Evolutionary conservation across 2,113 vertebrate genomes (phyloP).

Genomic region (Cheilinus undulatus): DNA sequence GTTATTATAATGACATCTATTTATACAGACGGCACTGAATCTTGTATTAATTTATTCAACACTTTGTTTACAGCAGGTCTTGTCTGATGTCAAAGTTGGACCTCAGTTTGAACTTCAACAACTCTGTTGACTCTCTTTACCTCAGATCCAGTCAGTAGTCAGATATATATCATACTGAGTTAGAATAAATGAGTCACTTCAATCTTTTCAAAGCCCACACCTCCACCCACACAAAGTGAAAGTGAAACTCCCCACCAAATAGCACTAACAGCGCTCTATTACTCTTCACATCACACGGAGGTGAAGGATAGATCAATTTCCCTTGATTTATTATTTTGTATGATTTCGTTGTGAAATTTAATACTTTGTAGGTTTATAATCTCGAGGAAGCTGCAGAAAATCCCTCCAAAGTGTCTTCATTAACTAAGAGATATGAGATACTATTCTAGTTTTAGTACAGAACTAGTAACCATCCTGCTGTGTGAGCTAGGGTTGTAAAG

Average conservation of each 20-base stretch:
- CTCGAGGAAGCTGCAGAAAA: too few species aligned
- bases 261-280: background rate
- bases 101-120: background rate
- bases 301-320: too few species aligned
- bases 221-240: too few species aligned
- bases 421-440: too few species aligned
- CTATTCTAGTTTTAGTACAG: too few species aligned
- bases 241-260: background rate
- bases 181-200: background rate
- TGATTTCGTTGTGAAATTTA: too few species aligned
- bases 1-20: background rate
- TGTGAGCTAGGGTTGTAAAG: too few species aligned
- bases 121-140: background rate
- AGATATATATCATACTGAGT: constrained; percentile 6
- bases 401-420: too few species aligned
- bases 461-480: too few species aligned
- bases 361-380: too few species aligned
- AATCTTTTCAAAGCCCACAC: background rate
- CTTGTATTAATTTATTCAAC: background rate
- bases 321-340: too few species aligned
- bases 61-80: background rate
- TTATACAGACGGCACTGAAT: background rate
- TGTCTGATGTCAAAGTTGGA: background rate
- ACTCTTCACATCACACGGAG: background rate
- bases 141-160: background rate